These are phyloP conservation scores for Chaetura pelagica DNA, from an alignment of 2,113 vertebrate species.

Conservation along the genomic window DNA sequence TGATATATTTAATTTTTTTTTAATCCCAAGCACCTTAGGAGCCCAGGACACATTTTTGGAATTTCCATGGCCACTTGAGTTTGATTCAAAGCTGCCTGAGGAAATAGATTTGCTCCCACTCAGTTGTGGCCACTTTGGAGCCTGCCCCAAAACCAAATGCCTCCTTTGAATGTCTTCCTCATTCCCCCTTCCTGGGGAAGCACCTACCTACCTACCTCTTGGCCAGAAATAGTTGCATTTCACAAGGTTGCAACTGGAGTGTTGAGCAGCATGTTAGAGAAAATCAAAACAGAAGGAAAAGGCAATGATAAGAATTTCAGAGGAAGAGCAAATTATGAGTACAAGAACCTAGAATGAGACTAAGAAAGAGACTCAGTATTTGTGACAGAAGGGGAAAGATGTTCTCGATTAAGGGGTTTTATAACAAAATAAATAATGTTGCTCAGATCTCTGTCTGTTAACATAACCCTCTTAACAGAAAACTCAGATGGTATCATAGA, in stretches of 20 bases:
- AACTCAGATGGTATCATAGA: fast-evolving
- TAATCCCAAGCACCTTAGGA: neutral
- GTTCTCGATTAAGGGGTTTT: neutral
- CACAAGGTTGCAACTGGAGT: neutral
- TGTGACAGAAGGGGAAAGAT: neutral
- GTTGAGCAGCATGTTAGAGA: neutral
- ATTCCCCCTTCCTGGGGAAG: neutral
- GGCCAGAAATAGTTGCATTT: neutral
- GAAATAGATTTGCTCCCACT: neutral
- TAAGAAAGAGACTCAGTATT: neutral
- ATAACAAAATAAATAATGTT: neutral
- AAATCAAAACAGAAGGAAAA: neutral
- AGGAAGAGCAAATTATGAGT: neutral
- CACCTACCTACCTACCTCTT: neutral
- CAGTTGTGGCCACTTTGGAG: neutral
- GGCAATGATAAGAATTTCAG: neutral
- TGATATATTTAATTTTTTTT: no score
- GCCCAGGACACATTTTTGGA: neutral
- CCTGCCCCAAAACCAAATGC: neutral
- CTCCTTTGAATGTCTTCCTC: neutral
- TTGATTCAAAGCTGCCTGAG: neutral
- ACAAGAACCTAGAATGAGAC: neutral
- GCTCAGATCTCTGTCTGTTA: neutral
- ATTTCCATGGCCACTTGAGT: neutral
- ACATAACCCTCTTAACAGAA: neutral